Base-by-base conservation (phyloP, 2,113 vertebrate species). In the Malurus elegans region DNA sequence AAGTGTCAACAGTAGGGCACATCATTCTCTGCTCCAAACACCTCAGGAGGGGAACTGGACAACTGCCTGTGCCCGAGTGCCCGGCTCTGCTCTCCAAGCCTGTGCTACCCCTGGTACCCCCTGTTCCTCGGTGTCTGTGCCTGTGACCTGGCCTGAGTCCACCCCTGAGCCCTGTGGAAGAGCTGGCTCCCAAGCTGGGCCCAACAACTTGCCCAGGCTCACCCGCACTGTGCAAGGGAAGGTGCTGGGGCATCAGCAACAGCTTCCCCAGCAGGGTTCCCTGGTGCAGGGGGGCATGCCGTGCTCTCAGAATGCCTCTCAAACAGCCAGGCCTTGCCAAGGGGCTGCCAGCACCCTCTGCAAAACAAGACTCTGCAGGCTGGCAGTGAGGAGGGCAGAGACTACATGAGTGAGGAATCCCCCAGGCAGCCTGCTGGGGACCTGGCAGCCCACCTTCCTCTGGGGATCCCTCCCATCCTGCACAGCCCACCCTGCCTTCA, bases 221-320 rank as follows among this genome's bases (percentile, higher is more conserved):
- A 69, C 17, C 12, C 53, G 12, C 1, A 4, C 15, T 23, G 23
- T 2, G 2, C 31, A 50, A 36, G 28, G 28, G 21, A 56, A 40
- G 4, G 10, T 12, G 26, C 24, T 32, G 11, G 5, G 7, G 5
- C 8, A 8, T 15, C 64, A 58, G 5, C 12, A 4, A 31, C 56
- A 48, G 62, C 58, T 47, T 18, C 19, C 12, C 7, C 4, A 9
- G 26, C 21, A 40, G 26, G 6, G 19, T 2, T 51, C 40, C 45
- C 23, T 14, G 4, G n/a, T 18, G n/a, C 71, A 48, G 48, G 62
- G 54, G 20, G 6, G 17, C 40, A 47, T 4, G 1, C 81, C 0
- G 0, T 5, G 1, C 48, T 47, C 31, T 61, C 5, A 5, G 21
- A 32, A 51, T 13, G 23, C 38, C 54, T 54, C 67, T 2, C 0